Conservation (phyloP, 2,113 vertebrate genomes). For the Trinectes maculatus region DNA sequence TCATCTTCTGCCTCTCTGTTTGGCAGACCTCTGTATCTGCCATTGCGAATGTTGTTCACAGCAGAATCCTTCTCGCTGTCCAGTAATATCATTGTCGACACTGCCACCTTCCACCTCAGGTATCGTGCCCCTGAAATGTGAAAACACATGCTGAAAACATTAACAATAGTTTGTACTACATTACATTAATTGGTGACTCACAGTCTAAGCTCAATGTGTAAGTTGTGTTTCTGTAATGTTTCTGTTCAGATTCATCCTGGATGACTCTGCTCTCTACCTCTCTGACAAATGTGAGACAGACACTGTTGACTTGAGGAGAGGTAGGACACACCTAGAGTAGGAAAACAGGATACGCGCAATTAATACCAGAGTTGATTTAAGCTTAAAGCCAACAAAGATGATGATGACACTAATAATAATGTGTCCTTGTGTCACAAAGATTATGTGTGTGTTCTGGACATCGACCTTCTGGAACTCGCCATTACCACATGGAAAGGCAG, state of each 20-base stretch:
- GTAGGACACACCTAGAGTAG: constrained; percentile 77
- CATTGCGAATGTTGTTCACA: constrained; percentile 86
- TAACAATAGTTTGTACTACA: not conserved
- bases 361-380: too few species aligned
- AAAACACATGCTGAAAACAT: not conserved
- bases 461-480: constrained; percentile 90
- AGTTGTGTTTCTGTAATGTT: constrained; percentile 6
- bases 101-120: constrained; percentile 92
- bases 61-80: constrained; percentile 92
- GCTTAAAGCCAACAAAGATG: too few species aligned
- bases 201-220: too few species aligned
- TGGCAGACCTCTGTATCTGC: constrained; percentile 89
- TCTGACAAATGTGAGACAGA: constrained; percentile 90
- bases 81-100: constrained; percentile 93
- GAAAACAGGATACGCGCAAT: too few species aligned
- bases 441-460: constrained; percentile 91
- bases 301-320: constrained; percentile 87
- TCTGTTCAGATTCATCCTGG: constrained; percentile 88
- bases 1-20: constrained; percentile 2
- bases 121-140: constrained; percentile 57
- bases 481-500: constrained; percentile 94
- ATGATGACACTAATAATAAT: not conserved
- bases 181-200: not conserved
- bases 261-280: constrained; percentile 92
- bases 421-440: constrained; percentile 74